phyloP scores from a whole-genome alignment of 1,140 invertebrate genomes.

The Drosophila lacertosa region DNA sequence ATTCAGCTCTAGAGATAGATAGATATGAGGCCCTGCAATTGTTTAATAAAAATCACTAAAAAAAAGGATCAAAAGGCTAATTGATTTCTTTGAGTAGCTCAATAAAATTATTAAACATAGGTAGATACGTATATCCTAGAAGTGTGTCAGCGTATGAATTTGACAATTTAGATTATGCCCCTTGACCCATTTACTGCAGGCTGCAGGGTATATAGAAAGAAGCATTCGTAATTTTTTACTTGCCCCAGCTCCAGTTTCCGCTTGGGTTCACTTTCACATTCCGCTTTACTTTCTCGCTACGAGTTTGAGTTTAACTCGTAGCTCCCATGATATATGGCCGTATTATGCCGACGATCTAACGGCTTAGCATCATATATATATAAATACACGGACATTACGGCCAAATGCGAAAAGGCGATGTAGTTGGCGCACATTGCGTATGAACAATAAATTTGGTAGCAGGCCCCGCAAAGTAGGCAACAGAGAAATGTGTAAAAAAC shows the following conservation, averaged over 20 bases:
- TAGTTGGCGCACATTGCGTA: conserved; percentile 57
- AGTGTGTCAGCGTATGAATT: no score
- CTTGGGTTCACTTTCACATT: conserved; percentile 17
- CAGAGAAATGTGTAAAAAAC: conserved; percentile 12
- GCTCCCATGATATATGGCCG: conserved; percentile 35
- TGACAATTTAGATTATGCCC: neutral
- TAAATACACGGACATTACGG: conserved; percentile 39
- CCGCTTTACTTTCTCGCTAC: conserved; percentile 9
- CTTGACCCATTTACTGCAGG: neutral
- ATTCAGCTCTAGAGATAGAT: neutral
- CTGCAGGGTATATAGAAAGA: neutral
- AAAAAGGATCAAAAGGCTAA: no score
- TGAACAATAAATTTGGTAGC: conserved; percentile 69
- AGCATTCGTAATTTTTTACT: conserved; percentile 5
- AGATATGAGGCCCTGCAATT: no score
- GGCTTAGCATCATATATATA: conserved; percentile 23
- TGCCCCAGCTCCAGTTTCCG: neutral
- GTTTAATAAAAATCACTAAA: no score
- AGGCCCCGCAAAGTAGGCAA: conserved; percentile 45
- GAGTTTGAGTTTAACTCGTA: neutral
- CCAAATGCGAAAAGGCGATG: conserved; percentile 21
- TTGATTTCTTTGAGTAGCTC: no score
- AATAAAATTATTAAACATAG: no score
- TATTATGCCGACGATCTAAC: conserved; percentile 41
- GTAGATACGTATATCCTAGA: no score